phyloP scores from a whole-genome alignment of 2,113 vertebrate species.

The Amphiprion percula region DNA sequence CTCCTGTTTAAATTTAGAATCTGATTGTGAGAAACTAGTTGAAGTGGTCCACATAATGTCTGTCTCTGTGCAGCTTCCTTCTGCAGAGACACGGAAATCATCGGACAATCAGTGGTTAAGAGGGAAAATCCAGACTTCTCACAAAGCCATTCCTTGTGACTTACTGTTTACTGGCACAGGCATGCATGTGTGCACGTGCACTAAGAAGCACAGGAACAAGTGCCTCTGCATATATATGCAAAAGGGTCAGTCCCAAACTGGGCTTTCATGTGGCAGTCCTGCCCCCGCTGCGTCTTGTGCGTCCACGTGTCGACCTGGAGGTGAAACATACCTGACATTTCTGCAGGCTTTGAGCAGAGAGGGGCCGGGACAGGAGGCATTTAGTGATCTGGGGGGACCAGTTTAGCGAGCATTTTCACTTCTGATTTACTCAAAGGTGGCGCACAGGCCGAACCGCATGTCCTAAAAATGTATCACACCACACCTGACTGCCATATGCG shows the following conservation, averaged over 20 bases:
- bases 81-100: conserved; percentile 61
- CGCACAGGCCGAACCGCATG: conserved; percentile 7
- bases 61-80: conserved; percentile 14
- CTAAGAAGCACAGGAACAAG: neutral
- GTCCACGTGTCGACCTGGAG: neutral
- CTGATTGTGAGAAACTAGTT: no score
- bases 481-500: conserved; percentile 30
- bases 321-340: conserved; percentile 66
- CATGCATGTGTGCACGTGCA: neutral
- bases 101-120: conserved; percentile 59
- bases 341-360: conserved; percentile 5
- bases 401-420: conserved; percentile 33
- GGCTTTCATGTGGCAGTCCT: neutral
- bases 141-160: conserved; percentile 67
- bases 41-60: no score
- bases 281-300: neutral
- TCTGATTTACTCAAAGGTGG: conserved; percentile 10
- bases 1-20: no score
- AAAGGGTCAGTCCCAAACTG: conserved; percentile 6
- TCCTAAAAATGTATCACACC: neutral
- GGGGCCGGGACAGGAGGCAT: conserved; percentile 19
- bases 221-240: neutral
- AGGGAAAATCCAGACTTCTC: conserved; percentile 72
- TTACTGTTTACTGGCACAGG: conserved; percentile 39
- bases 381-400: conserved; percentile 20